Percentiles rank a stretch among this genome's conserved stretches.
Conservation (phyloP, 2,888 invertebrate genomes). For the Mesopsocus fuscifrons region DNA sequence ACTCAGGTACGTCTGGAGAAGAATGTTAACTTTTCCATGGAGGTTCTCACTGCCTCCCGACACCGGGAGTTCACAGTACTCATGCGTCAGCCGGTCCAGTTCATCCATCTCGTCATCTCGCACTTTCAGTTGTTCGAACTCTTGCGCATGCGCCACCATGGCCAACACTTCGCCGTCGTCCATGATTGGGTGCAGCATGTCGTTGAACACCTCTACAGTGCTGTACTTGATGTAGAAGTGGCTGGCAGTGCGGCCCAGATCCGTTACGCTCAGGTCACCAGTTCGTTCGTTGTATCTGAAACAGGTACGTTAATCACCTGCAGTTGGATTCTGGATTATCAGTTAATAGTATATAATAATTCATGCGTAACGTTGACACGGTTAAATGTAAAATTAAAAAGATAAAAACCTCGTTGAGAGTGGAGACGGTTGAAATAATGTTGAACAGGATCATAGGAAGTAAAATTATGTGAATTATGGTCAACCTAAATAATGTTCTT, state of each 20-base stretch:
- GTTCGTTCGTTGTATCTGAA: constrained; percentile 59
- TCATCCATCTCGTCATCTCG: constrained; percentile 91
- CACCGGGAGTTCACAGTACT: constrained; percentile 59
- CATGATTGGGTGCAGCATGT: constrained; percentile 61
- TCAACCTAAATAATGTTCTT: no score
- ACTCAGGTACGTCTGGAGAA: constrained; percentile 79
- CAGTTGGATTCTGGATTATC: no score
- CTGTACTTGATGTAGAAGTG: constrained; percentile 95
- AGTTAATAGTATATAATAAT: no score
- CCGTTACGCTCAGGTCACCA: constrained; percentile 48
- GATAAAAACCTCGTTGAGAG: no score
- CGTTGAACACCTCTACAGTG: constrained; percentile 85
- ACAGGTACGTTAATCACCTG: no score
- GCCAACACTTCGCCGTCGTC: constrained; percentile 69
- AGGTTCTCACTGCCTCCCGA: constrained; percentile 73
- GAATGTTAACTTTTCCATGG: constrained; percentile 86
- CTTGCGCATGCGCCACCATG: constrained; percentile 80
- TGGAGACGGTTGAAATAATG: no score
- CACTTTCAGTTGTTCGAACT: constrained; percentile 89
- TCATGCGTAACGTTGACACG: no score
- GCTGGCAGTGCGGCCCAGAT: constrained; percentile 90
- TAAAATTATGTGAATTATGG: no score
- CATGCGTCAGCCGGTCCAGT: constrained; percentile 52
- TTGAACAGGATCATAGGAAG: no score
- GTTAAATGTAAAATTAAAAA: no score